Base-by-base conservation (phyloP, 2,113 vertebrate genomes). In the Hippopotamus amphibius region DNA sequence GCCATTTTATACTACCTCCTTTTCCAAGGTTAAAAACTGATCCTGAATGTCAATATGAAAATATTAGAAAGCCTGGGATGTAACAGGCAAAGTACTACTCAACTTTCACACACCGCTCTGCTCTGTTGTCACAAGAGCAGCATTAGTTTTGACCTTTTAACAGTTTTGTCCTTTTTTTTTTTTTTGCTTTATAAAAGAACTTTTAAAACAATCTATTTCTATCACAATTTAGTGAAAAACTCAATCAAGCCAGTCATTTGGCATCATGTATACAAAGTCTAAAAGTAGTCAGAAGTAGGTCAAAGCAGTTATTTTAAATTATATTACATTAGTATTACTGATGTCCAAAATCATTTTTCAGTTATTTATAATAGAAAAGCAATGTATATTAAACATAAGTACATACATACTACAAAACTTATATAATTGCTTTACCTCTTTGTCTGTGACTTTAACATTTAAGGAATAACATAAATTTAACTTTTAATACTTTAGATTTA, bases 111-210 rank as follows among this genome's bases (percentile, higher is more conserved):
- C 46, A 33, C 21, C 84, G 24, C 46, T 85, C 43, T 88, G 53
- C 61, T 77, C 43, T 46, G 24, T 30, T 77, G 48, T 77, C 22
- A 61, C 30, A 69, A 48, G 14, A 48, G 26, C 15, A 66, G 41
- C 30, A 46, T 46, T 80, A 79, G n/a, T 92, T 88, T 92, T 72
- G 79, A 77, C 11, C 21, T 95, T 88, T 69, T n/a, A 71, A 61
- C 55, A 71, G 37, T 37, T 37, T 9, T 14, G 19, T 30, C 10
- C 9, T 21, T 10, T 26, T 41, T 41, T 69, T 85, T 77, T 91
- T 41, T 69, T 85, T 77, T 91, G 63, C 28, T 84, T 53, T 66
- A 71, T 33, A 79, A 69, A 84, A 69, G 46, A 41, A 94, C 21
- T 66, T 92, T 85, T 26, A 37, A 84, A 92, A 72, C 14, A 57